A percentile compares a stretch with the other conserved stretches of the same genome.
phyloP scores from a whole-genome alignment of 2,113 vertebrate genomes.

The Pollimyrus isidori region DNA sequence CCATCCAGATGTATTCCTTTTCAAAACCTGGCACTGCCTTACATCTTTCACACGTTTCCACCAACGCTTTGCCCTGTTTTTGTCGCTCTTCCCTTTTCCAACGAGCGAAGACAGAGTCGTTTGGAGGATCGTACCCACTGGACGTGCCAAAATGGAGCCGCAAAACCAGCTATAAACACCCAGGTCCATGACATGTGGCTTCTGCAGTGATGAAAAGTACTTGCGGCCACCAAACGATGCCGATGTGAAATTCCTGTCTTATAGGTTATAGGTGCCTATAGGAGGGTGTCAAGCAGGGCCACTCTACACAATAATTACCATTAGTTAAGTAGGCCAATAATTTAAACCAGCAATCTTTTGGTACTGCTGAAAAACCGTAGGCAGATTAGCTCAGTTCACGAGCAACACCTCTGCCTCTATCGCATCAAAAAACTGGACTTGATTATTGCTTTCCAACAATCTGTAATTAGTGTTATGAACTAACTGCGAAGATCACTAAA shows the following conservation, averaged over 20 bases:
- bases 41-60: constrained; percentile 4
- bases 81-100: not conserved
- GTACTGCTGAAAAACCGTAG: not conserved
- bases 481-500: constrained; percentile 56
- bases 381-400: not conserved
- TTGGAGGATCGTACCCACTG: not conserved
- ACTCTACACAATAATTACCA: not conserved
- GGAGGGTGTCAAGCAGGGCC: not conserved
- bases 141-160: not conserved
- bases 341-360: too few relatives aligned
- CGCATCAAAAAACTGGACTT: constrained; percentile 37
- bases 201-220: not conserved
- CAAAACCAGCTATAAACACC: not conserved
- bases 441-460: constrained; percentile 43
- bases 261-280: not conserved
- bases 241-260: not conserved
- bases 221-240: not conserved
- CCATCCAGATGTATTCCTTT: not conserved
- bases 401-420: constrained; percentile 24
- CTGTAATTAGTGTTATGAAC: constrained; percentile 55
- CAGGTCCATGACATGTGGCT: not conserved
- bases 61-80: not conserved
- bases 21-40: not conserved
- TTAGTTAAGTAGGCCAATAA: not conserved
- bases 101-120: not conserved